Evolutionary conservation across 2,113 vertebrate genomes (phyloP).

Genomic region (Cololabis saira): DNA sequence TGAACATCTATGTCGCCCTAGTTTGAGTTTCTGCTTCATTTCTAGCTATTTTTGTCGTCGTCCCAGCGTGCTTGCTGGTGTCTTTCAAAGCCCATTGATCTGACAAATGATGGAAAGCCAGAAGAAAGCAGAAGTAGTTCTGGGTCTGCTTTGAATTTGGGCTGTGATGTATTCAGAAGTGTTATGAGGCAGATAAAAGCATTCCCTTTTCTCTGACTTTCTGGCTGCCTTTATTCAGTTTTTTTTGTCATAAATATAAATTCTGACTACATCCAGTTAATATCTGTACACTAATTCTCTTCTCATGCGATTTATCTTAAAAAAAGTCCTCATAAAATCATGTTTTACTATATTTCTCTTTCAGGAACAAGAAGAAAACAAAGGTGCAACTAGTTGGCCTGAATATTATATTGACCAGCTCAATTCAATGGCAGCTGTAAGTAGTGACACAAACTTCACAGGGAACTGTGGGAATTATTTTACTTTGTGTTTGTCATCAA

Average conservation of each 20-base stretch:
- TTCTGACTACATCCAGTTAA: constrained; percentile 7
- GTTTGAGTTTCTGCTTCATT: constrained; percentile 64
- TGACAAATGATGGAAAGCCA: constrained; percentile 4
- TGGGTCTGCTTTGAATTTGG: constrained; percentile 19
- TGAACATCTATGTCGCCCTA: constrained; percentile 68
- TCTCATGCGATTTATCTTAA: no score
- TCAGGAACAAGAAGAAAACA: constrained; percentile 98
- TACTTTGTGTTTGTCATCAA: no score
- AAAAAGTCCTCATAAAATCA: no score
- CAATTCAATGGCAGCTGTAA: constrained; percentile 98
- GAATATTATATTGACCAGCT: constrained; percentile 98
- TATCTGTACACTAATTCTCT: neutral
- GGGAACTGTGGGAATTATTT: no score
- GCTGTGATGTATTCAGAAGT: constrained; percentile 21
- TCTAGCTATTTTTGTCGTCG: constrained; percentile 40
- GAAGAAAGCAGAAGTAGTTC: neutral
- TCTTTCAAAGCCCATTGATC: constrained; percentile 24
- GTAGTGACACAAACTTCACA: constrained; percentile 66
- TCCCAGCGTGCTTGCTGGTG: constrained; percentile 21
- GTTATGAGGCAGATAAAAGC: constrained; percentile 16
- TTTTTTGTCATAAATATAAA: neutral
- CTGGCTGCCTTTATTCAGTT: neutral
- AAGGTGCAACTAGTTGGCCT: constrained; percentile 98
- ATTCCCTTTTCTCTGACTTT: constrained; percentile 20
- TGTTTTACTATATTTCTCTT: constrained; percentile 30